Evolutionary conservation across 2,888 invertebrate species (phyloP).

Genomic region (Acanthosepion lycidas): DNA sequence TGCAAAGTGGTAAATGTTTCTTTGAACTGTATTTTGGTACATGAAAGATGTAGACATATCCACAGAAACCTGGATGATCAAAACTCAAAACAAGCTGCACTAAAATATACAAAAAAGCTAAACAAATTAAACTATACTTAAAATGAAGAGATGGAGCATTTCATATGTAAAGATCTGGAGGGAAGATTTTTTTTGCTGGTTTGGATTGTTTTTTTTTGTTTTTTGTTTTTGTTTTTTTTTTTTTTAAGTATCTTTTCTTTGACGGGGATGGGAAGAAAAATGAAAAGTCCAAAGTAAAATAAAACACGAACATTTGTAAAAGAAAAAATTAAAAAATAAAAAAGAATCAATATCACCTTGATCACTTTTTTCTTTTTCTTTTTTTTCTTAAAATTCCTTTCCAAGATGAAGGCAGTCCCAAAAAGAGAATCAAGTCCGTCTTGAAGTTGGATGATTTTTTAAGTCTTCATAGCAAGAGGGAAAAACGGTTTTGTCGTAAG

Average conservation of each 20-base stretch:
- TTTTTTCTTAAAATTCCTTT: constrained; percentile 33
- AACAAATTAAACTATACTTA: not conserved
- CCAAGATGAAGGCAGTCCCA: constrained; percentile 33
- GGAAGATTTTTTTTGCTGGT: not conserved
- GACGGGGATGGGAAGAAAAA: not conserved
- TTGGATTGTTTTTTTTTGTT: no score
- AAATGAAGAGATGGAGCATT: no score
- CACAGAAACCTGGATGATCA: constrained; percentile 24
- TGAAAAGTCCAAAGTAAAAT: not conserved
- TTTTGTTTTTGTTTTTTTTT: no score
- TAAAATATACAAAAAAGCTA: not conserved
- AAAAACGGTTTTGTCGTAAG: not conserved
- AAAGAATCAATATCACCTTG: constrained; percentile 33
- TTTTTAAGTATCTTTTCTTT: not conserved
- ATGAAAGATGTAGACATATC: constrained; percentile 8
- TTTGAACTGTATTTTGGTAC: constrained; percentile 3
- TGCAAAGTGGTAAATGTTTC: not conserved
- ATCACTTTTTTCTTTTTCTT: constrained; percentile 14
- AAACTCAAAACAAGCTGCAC: not conserved
- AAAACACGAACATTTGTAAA: not conserved
- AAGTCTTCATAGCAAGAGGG: not conserved
- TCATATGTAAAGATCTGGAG: not conserved
- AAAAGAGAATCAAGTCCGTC: not conserved
- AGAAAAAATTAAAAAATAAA: constrained; percentile 33
- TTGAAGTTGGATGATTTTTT: not conserved